Evolutionary conservation across 1,140 invertebrate species (phyloP).

Genomic region (Heliconius hermathena): DNA sequence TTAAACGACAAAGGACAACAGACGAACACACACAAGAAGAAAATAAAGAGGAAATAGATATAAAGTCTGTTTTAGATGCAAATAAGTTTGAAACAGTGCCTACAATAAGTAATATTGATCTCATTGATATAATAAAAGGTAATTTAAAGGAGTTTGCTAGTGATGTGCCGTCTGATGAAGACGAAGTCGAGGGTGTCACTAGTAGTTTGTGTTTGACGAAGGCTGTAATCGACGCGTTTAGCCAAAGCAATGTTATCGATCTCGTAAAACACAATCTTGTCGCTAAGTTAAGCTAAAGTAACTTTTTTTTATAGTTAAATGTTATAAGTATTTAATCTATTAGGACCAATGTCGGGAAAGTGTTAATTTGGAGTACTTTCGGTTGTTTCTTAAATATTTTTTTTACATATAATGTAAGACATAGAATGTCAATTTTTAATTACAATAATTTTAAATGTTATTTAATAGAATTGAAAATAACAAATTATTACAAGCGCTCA

Average conservation of each 20-base stretch:
- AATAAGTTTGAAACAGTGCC: slow-evolving; percentile 60
- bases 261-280: slow-evolving; percentile 73
- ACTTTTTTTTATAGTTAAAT: background rate
- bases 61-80: slow-evolving; percentile 54
- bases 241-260: slow-evolving; percentile 68
- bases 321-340: background rate
- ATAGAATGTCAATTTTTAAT: too few species aligned
- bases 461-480: too few species aligned
- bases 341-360: background rate
- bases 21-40: slow-evolving; percentile 43
- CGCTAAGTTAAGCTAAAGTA: slow-evolving; percentile 51
- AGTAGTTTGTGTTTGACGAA: slow-evolving; percentile 67
- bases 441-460: too few species aligned
- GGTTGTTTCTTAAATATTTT: too few species aligned
- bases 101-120: slow-evolving; percentile 53
- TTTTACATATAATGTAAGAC: too few species aligned
- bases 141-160: slow-evolving; percentile 62
- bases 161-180: slow-evolving; percentile 52
- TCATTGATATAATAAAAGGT: slow-evolving; percentile 65
- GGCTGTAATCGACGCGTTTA: slow-evolving; percentile 69
- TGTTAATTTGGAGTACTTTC: background rate
- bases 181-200: slow-evolving; percentile 62
- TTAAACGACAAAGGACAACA: slow-evolving; percentile 70
- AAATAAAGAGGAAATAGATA: slow-evolving; percentile 53
- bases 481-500: too few species aligned